Evolutionary conservation across 2,888 invertebrate genomes (phyloP).

Genomic region (Sussaba pulchella): DNA sequence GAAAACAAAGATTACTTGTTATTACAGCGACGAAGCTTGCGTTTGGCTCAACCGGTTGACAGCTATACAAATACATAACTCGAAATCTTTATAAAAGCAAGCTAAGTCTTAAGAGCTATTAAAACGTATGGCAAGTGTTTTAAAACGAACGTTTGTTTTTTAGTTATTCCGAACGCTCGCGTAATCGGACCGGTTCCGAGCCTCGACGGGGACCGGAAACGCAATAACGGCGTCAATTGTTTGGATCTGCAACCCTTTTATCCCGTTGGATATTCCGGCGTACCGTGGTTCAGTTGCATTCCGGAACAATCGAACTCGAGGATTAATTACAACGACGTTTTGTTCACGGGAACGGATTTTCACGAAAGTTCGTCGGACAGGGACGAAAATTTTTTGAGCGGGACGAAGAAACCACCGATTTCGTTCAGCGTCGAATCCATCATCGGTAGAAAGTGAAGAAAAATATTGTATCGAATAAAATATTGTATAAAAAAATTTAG

Average conservation of each 20-base stretch:
- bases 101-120: slow-evolving; percentile 26
- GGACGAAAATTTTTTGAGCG: slow-evolving; percentile 16
- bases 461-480: neutral
- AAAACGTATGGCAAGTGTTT: slow-evolving; percentile 43
- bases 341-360: slow-evolving; percentile 39
- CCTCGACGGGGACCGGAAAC: slow-evolving; percentile 68
- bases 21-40: slow-evolving; percentile 40
- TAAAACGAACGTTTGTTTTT: slow-evolving; percentile 49
- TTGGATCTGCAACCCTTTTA: slow-evolving; percentile 67
- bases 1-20: slow-evolving; percentile 5
- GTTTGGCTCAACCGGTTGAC: slow-evolving; percentile 49
- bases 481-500: slow-evolving; percentile 12
- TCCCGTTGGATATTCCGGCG: slow-evolving; percentile 68
- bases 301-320: slow-evolving; percentile 64
- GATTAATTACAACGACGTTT: slow-evolving; percentile 60
- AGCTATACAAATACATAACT: slow-evolving; percentile 61
- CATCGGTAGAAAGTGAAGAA: slow-evolving; percentile 75
- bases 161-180: slow-evolving; percentile 69
- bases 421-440: slow-evolving; percentile 83
- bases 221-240: slow-evolving; percentile 48
- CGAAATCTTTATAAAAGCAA: slow-evolving; percentile 35
- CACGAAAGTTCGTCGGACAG: slow-evolving; percentile 53
- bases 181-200: slow-evolving; percentile 67
- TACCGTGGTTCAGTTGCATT: slow-evolving; percentile 74
- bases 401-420: slow-evolving; percentile 77